A percentile compares a stretch with the other conserved stretches of the same genome.
Evolutionary conservation across 2,797 vertebrate genomes (phyloP).

Genomic region (Gymnoscopelus braueri): DNA sequence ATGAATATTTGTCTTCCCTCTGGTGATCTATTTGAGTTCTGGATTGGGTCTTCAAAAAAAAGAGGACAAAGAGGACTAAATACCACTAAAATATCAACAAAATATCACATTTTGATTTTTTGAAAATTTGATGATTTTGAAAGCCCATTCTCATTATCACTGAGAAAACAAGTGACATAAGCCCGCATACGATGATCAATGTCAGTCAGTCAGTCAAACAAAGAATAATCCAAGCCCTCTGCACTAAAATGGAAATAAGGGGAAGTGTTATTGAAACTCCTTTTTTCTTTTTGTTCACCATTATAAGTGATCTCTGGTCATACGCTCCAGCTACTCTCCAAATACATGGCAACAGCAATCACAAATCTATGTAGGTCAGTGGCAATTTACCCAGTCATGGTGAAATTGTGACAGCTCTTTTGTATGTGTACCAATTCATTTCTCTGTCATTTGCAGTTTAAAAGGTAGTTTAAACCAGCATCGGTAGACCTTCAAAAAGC

Average conservation of each 20-base stretch:
- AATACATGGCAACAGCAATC: slow-evolving; percentile 31
- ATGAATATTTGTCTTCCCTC: neutral
- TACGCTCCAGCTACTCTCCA: slow-evolving; percentile 10
- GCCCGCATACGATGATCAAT: slow-evolving; percentile 13
- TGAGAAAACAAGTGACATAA: slow-evolving; percentile 15
- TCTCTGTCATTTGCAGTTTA: neutral
- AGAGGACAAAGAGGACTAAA: slow-evolving; percentile 13
- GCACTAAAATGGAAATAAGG: slow-evolving; percentile 39
- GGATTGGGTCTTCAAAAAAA: slow-evolving; percentile 51
- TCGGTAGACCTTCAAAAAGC: slow-evolving; percentile 22
- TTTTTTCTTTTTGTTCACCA: slow-evolving; percentile 24
- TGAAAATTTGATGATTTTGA: slow-evolving; percentile 19
- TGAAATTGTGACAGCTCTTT: too few species aligned
- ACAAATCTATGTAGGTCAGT: slow-evolving; percentile 29
- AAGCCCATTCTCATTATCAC: slow-evolving; percentile 24
- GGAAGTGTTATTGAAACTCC: slow-evolving; percentile 29
- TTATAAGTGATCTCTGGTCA: slow-evolving; percentile 24
- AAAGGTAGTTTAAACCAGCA: neutral
- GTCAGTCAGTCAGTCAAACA: slow-evolving; percentile 21
- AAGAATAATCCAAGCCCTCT: slow-evolving; percentile 56
- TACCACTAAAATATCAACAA: slow-evolving; percentile 28
- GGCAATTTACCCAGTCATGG: slow-evolving; percentile 5
- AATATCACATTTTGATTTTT: slow-evolving; percentile 12
- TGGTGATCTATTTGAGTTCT: slow-evolving; percentile 23
- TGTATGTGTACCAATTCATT: neutral